phyloP scores from a whole-genome alignment of 2,113 vertebrate genomes.

The Tricholaema leucomelas region DNA sequence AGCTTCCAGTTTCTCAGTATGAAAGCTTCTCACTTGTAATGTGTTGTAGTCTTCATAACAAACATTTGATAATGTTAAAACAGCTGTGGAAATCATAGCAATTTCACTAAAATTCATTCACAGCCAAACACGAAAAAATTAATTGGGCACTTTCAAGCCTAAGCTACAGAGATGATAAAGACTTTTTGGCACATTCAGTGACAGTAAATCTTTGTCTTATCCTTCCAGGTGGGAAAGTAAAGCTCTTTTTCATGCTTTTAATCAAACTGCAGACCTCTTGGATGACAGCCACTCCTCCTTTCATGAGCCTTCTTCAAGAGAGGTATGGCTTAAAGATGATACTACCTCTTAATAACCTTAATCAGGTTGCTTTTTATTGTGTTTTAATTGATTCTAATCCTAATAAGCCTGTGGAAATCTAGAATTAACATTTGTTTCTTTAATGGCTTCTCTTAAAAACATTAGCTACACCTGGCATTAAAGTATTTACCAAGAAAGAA shows the following conservation, averaged over 20 bases:
- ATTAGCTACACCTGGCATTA: constrained; percentile 23
- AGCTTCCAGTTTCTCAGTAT: background rate
- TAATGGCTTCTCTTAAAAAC: constrained; percentile 45
- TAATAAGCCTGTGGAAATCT: constrained; percentile 23
- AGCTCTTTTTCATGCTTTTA: constrained; percentile 10
- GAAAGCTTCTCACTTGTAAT: background rate
- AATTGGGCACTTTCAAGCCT: background rate
- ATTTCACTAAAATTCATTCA: background rate
- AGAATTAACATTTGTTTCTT: constrained; percentile 45
- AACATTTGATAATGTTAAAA: background rate
- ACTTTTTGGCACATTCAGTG: background rate
- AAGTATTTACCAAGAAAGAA: constrained; percentile 41
- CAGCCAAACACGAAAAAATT: background rate
- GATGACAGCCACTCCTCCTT: constrained; percentile 12
- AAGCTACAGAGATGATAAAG: background rate
- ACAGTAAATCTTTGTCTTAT: constrained; percentile 16
- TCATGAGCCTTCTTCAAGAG: background rate
- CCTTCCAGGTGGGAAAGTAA: constrained; percentile 7
- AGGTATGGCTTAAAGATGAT: constrained; percentile 34
- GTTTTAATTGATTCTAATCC: constrained; percentile 56
- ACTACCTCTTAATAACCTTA: constrained; percentile 54
- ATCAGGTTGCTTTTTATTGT: constrained; percentile 45
- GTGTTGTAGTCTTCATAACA: background rate
- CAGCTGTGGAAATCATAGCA: background rate
- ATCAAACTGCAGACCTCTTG: background rate